Evolutionary conservation across 2,113 vertebrate species (phyloP).

Genomic region (Chelonoidis abingdonii): DNA sequence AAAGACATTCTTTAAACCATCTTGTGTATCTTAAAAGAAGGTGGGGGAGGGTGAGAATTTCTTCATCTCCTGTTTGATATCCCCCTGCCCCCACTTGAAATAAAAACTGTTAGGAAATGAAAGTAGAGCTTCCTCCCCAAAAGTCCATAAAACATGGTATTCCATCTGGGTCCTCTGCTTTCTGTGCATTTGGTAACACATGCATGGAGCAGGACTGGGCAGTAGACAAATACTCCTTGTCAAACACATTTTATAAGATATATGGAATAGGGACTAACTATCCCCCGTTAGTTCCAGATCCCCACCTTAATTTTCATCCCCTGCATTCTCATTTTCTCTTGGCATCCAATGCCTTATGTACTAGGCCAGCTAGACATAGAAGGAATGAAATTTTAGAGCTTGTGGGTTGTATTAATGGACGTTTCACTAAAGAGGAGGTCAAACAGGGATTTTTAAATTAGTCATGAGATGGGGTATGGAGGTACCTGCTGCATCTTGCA

Average conservation of each 20-base stretch:
- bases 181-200: not conserved
- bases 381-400: conserved; percentile 41
- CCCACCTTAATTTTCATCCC: conserved; percentile 13
- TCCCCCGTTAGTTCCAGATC: not conserved
- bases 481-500: not conserved
- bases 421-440: conserved; percentile 5
- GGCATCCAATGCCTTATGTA: conserved; percentile 40
- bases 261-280: not conserved
- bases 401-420: not conserved
- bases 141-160: not conserved
- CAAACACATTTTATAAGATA: not conserved
- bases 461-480: not conserved
- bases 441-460: conserved; percentile 2
- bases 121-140: not conserved
- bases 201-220: not conserved
- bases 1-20: conserved; percentile 47
- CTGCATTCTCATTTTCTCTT: not conserved
- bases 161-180: not conserved
- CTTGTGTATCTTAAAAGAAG: conserved; percentile 15
- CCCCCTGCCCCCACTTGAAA: not conserved
- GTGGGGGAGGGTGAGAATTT: not conserved
- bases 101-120: not conserved
- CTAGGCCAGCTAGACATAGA: not conserved
- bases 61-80: not conserved
- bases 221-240: not conserved